Conservation (phyloP, 2,797 vertebrate genomes). For the Brachyrhaphis roseni region DNA sequence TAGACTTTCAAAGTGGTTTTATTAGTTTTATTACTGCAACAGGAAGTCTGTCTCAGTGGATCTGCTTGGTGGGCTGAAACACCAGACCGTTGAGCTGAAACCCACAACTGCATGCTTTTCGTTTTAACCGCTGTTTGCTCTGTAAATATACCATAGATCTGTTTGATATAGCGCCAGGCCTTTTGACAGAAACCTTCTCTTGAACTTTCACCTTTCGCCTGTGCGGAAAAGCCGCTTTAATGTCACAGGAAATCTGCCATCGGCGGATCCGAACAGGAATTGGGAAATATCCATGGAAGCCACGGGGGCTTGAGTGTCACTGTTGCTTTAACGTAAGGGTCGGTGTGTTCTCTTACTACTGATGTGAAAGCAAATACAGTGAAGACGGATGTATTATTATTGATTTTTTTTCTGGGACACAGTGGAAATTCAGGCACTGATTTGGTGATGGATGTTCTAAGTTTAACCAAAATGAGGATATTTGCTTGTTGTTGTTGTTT, state of each 20-base stretch:
- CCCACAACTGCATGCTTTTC: constrained; percentile 17
- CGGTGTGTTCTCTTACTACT: neutral
- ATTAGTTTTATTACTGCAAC: constrained; percentile 12
- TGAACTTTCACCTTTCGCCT: constrained; percentile 44
- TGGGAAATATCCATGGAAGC: constrained; percentile 46
- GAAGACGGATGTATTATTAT: neutral
- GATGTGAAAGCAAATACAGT: neutral
- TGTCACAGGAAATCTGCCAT: constrained; percentile 52
- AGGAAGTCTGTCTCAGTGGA: constrained; percentile 35
- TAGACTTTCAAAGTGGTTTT: constrained; percentile 1
- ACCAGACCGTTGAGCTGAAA: constrained; percentile 16
- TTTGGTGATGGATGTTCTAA: neutral
- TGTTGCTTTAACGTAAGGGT: neutral
- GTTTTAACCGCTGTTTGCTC: constrained; percentile 52
- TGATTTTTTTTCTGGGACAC: neutral
- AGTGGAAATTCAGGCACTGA: neutral
- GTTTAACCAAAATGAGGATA: neutral
- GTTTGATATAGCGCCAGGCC: constrained; percentile 15
- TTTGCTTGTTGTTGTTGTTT: neutral
- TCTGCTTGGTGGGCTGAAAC: constrained; percentile 14
- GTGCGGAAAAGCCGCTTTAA: neutral
- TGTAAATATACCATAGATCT: constrained; percentile 36
- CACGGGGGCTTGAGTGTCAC: neutral
- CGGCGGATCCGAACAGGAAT: constrained; percentile 50
- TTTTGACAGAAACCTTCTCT: constrained; percentile 27